phyloP scores from a whole-genome alignment of 2,113 vertebrate genomes.

The Pandion haliaetus region DNA sequence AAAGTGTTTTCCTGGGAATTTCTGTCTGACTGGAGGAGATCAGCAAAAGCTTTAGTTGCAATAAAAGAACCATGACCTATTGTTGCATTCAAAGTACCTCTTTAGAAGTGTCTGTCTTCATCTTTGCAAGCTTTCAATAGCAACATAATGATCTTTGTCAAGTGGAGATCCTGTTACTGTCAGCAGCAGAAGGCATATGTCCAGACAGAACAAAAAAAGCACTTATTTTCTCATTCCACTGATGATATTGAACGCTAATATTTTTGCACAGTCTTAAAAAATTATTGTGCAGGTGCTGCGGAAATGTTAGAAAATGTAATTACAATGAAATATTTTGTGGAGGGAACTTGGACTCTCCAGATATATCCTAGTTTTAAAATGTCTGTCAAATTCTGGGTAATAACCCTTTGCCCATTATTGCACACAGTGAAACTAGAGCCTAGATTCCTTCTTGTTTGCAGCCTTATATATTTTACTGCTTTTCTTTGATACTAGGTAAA shows the following conservation, averaged over 20 bases:
- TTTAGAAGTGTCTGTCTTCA: constrained; percentile 48
- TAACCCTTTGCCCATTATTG: neutral
- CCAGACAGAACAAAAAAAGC: constrained; percentile 45
- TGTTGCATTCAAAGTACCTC: constrained; percentile 8
- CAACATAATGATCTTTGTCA: constrained; percentile 55
- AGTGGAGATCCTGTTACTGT: constrained; percentile 48
- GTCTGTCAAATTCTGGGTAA: neutral
- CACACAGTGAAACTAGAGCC: neutral
- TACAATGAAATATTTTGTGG: constrained; percentile 4
- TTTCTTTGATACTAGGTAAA: neutral
- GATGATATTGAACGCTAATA: constrained; percentile 2
- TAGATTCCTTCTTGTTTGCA: neutral
- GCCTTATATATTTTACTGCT: neutral
- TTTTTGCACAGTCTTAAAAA: constrained; percentile 47
- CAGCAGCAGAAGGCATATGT: constrained; percentile 34
- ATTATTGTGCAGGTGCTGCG: neutral
- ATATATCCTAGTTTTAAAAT: neutral
- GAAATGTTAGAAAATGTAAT: neutral
- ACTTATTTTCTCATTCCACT: constrained; percentile 25
- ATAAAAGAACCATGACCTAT: neutral
- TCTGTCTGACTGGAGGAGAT: neutral
- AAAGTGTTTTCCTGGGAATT: neutral
- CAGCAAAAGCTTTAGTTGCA: neutral
- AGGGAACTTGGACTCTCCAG: neutral
- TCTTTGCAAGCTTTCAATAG: constrained; percentile 44